A percentile compares a stretch with the other conserved stretches of the same genome.
These are phyloP conservation scores for Falco novaeseelandiae DNA, from an alignment of 2,797 vertebrate genomes.

Conservation along the genomic window DNA sequence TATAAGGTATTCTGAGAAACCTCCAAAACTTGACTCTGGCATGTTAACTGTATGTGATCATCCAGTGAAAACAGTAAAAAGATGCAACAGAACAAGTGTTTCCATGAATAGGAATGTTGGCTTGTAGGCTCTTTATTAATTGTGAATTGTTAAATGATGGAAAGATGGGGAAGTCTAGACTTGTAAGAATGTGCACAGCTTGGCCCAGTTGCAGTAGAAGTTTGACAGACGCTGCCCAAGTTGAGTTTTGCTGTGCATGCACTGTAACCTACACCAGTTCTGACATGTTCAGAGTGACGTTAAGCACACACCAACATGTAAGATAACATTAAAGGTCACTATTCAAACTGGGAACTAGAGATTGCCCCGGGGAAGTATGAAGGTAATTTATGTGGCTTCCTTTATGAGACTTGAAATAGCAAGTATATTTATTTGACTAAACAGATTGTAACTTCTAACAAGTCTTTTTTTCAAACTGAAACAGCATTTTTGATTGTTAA, in stretches of 20 bases:
- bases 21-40: neutral
- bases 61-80: neutral
- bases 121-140: neutral
- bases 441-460: neutral
- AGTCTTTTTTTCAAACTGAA: neutral
- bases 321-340: neutral
- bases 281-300: too few relatives aligned
- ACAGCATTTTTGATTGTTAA: neutral
- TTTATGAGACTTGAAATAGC: neutral
- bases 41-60: neutral
- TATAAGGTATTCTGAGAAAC: constrained; percentile 84
- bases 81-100: neutral
- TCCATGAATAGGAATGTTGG: neutral
- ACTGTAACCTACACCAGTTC: too few relatives aligned
- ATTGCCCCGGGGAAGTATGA: neutral
- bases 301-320: neutral
- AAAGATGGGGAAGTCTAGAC: neutral
- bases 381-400: neutral
- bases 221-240: neutral
- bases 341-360: neutral
- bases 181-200: neutral
- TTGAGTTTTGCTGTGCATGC: neutral
- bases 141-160: neutral
- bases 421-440: neutral
- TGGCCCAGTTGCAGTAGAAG: neutral